These are phyloP conservation scores for Silurus lanzhouensis DNA, from an alignment of 2,797 vertebrate genomes.

Conservation along the genomic window DNA sequence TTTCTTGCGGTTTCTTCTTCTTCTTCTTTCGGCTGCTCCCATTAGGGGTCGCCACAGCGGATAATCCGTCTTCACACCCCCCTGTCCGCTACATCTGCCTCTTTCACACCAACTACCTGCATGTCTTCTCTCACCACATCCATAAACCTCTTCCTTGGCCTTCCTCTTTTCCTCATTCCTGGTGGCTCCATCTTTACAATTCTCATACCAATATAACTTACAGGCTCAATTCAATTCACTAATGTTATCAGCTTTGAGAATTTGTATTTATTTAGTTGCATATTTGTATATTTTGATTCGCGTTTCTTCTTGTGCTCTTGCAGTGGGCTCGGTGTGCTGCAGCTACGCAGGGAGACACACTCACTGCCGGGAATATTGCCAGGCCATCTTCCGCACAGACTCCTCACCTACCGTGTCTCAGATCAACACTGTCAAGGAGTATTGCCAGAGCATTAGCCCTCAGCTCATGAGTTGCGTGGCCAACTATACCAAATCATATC, in stretches of 20 bases:
- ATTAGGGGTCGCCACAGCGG: too few relatives aligned
- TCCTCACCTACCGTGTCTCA: slow-evolving; percentile 94
- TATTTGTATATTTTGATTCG: background rate
- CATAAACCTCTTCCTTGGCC: too few relatives aligned
- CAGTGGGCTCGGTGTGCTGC: slow-evolving; percentile 97
- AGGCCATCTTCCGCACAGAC: slow-evolving; percentile 98
- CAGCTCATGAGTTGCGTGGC: slow-evolving; percentile 91
- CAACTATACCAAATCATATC: slow-evolving; percentile 97
- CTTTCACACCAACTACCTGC: too few relatives aligned
- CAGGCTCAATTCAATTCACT: background rate
- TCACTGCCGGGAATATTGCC: slow-evolving; percentile 94
- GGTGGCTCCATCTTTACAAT: too few relatives aligned
- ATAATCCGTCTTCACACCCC: too few relatives aligned
- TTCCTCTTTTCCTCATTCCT: too few relatives aligned
- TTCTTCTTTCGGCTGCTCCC: background rate
- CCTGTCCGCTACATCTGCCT: too few relatives aligned
- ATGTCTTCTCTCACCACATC: too few relatives aligned
- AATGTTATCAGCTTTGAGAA: background rate
- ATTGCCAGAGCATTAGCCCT: slow-evolving; percentile 90
- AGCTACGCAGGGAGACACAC: slow-evolving; percentile 95
- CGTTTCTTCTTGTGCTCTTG: slow-evolving; percentile 22
- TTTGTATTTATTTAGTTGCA: background rate
- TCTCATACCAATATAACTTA: background rate
- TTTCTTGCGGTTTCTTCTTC: too few relatives aligned
- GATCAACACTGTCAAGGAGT: slow-evolving; percentile 92